Conservation (phyloP, 2,113 vertebrate species). For the Thermophis baileyi region DNA sequence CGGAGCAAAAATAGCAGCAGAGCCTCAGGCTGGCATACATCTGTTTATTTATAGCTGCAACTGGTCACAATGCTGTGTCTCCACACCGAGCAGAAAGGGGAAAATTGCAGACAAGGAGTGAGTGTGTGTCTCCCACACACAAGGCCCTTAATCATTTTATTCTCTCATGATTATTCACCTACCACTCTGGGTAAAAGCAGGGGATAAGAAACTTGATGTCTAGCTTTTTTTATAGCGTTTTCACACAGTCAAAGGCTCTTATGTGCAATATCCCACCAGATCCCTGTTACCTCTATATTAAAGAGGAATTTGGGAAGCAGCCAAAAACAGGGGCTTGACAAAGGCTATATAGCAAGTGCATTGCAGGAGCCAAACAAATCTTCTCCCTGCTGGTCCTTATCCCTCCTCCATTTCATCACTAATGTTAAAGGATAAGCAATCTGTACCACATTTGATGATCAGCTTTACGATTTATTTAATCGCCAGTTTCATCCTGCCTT, state of each 20-base stretch:
- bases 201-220: neutral
- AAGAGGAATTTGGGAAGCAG: neutral
- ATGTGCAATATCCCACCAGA: neutral
- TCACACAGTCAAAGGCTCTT: neutral
- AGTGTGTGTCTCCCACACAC: neutral
- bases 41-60: conserved; percentile 22
- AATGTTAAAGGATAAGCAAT: neutral
- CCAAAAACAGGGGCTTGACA: neutral
- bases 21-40: neutral
- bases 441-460: neutral
- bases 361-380: neutral
- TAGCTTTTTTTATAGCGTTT: neutral
- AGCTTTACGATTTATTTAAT: neutral
- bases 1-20: conserved; percentile 25
- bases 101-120: neutral
- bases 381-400: neutral
- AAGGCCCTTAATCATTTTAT: neutral
- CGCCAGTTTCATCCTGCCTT: neutral
- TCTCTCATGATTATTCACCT: neutral
- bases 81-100: neutral
- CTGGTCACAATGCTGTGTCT: neutral
- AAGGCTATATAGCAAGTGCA: neutral
- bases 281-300: neutral
- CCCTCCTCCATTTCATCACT: neutral
- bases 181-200: neutral